Evolutionary conservation across 2,113 vertebrate species (phyloP).

Genomic region (Syrmaticus mikado): DNA sequence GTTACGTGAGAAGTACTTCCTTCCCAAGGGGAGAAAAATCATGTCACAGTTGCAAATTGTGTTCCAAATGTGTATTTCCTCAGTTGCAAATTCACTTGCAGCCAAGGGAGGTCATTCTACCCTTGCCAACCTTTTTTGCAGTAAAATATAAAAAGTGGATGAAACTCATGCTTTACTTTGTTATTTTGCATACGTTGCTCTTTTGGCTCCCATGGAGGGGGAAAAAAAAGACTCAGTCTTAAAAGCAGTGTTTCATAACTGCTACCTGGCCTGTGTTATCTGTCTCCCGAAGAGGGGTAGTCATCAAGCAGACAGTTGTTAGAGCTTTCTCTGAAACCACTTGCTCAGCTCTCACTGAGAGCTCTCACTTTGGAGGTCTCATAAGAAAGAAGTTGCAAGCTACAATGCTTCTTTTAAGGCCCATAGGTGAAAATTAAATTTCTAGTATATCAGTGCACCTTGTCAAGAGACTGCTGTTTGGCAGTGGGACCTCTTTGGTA

Average conservation of each 20-base stretch:
- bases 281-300: not conserved
- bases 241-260: not conserved
- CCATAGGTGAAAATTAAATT: not conserved
- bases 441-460: not conserved
- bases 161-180: not conserved
- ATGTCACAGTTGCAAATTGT: not conserved
- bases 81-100: not conserved
- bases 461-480: not conserved
- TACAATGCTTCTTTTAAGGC: not conserved
- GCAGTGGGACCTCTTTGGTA: not conserved
- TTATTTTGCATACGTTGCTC: not conserved
- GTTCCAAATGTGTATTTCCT: not conserved
- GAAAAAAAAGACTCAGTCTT: not conserved
- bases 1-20: not conserved
- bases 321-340: not conserved
- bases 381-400: not conserved
- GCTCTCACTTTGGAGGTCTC: not conserved
- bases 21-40: not conserved
- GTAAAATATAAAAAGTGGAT: not conserved
- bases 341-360: not conserved
- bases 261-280: not conserved
- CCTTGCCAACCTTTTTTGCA: accelerated
- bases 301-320: not conserved
- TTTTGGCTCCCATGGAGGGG: accelerated
- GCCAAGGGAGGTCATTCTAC: not conserved